Evolutionary conservation across 2,113 vertebrate genomes (phyloP).

Genomic region (Neotragus moschatus): DNA sequence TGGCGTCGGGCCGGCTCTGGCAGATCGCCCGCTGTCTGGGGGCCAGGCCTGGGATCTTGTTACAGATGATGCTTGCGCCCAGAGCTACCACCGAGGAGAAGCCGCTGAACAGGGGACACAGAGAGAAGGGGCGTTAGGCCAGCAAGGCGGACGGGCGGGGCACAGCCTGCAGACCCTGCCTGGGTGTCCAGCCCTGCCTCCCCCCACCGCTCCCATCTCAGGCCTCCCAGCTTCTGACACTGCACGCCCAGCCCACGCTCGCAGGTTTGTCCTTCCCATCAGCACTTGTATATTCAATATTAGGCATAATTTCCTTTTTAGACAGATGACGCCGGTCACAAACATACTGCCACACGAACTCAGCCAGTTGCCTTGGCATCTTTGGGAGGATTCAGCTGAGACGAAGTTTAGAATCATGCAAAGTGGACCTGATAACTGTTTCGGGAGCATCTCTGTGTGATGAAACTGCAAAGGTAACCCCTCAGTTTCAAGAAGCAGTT

Average conservation of each 20-base stretch:
- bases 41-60: constrained; percentile 96
- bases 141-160: neutral
- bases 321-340: neutral
- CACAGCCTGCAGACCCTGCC: neutral
- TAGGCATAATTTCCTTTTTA: neutral
- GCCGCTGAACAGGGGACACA: constrained; percentile 83
- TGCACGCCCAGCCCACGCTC: neutral
- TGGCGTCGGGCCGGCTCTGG: constrained; percentile 97
- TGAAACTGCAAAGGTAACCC: neutral
- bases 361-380: neutral
- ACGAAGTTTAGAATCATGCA: neutral
- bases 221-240: neutral
- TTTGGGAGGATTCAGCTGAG: neutral
- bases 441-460: neutral
- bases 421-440: neutral
- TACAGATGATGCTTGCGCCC: constrained; percentile 98
- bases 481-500: neutral
- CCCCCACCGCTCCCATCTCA: neutral
- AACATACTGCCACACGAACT: neutral
- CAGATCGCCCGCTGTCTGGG: constrained; percentile 98
- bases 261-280: neutral
- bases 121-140: constrained; percentile 28
- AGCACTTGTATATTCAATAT: neutral
- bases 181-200: no score
- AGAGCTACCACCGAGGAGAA: constrained; percentile 96